A percentile compares a stretch with the other conserved stretches of the same genome.
These are phyloP conservation scores for Sialis lutaria DNA, from an alignment of 2,888 invertebrate species.

Conservation along the genomic window DNA sequence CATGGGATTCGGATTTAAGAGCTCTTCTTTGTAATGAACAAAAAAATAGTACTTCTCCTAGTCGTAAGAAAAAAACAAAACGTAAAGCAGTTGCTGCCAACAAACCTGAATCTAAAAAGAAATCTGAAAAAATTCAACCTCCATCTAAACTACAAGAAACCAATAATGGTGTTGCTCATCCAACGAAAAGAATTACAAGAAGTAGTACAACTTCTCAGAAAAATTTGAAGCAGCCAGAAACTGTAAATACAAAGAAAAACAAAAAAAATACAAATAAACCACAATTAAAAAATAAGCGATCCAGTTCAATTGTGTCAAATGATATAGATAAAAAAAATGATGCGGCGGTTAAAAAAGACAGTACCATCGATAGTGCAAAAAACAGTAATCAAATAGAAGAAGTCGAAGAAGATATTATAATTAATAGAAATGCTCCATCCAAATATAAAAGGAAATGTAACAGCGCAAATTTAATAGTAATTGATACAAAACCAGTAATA, in stretches of 20 bases:
- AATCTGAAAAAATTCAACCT: not conserved
- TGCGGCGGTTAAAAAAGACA: not conserved
- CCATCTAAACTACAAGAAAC: too few relatives aligned
- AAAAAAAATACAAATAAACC: not conserved
- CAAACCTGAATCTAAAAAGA: conserved; percentile 2
- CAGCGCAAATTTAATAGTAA: conserved; percentile 11
- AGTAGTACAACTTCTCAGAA: not conserved
- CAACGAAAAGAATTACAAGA: not conserved
- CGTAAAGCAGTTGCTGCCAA: conserved; percentile 3
- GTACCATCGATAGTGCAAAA: conserved; percentile 3
- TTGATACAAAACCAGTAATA: conserved; percentile 1
- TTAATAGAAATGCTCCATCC: conserved; percentile 13
- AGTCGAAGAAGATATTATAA: conserved; percentile 5
- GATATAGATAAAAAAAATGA: conserved; percentile 2
- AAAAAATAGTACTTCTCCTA: not conserved
- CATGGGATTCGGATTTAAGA: conserved; percentile 18
- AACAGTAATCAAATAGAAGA: not conserved
- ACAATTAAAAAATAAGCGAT: not conserved
- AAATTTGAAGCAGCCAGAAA: not conserved
- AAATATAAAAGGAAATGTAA: conserved; percentile 17
- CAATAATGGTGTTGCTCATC: not conserved
- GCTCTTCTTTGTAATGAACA: conserved; percentile 6
- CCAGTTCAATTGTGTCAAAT: conserved; percentile 6
- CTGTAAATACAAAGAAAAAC: conserved; percentile 4
- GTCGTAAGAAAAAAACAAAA: conserved; percentile 1